Evolutionary conservation across 2,888 invertebrate species (phyloP).

Genomic region (Lepetodrilus schrolli): DNA sequence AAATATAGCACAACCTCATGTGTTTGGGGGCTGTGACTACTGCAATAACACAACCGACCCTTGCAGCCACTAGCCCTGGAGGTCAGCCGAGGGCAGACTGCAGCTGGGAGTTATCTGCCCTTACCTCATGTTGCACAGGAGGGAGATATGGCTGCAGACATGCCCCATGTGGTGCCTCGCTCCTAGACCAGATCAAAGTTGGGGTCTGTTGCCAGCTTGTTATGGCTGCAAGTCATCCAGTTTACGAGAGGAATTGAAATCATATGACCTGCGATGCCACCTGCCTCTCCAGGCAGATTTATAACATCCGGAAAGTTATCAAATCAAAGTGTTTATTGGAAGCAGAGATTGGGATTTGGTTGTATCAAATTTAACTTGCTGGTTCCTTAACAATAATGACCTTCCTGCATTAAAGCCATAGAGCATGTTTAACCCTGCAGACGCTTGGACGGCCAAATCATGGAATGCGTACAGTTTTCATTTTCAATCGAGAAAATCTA

Average conservation of each 20-base stretch:
- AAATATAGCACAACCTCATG: too few species aligned
- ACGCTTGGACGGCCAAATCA: too few species aligned
- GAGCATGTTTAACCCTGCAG: too few species aligned
- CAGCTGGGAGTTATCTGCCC: conserved; percentile 23
- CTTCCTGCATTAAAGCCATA: too few species aligned
- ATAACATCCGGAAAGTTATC: conserved; percentile 24
- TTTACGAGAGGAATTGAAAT: not conserved
- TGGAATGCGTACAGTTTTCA: too few species aligned
- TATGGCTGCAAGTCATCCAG: conserved; percentile 7
- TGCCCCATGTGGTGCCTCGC: not conserved
- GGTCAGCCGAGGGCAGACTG: conserved; percentile 1
- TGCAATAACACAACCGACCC: too few species aligned
- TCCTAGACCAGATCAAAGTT: conserved; percentile 5
- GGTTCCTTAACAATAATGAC: too few species aligned
- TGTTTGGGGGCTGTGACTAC: too few species aligned
- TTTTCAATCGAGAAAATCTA: too few species aligned
- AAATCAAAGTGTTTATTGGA: conserved; percentile 10
- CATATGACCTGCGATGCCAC: not conserved
- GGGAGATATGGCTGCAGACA: conserved; percentile 1
- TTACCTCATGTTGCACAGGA: conserved; percentile 13
- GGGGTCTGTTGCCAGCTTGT: conserved; percentile 3
- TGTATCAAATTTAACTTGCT: too few species aligned
- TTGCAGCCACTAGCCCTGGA: not conserved
- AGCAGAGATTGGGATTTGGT: not conserved
- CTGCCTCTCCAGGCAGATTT: not conserved